Evolutionary conservation across 2,797 vertebrate species (phyloP).

Genomic region (Pangasius krempfi): DNA sequence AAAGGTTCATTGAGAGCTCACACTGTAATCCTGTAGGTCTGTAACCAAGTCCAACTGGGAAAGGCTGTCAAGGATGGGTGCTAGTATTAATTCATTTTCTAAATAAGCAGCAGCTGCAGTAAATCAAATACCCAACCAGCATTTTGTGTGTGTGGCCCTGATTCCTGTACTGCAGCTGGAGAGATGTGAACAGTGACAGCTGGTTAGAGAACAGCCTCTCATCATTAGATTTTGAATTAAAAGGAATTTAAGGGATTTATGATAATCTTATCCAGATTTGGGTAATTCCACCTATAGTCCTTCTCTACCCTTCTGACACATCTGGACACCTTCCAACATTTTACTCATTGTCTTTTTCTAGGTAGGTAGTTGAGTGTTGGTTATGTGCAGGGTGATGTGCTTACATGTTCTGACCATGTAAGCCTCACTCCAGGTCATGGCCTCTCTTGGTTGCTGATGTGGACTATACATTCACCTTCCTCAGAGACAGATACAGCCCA

Average conservation of each 20-base stretch:
- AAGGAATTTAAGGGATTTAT: slow-evolving; percentile 59
- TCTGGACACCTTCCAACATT: slow-evolving; percentile 55
- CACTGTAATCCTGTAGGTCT: slow-evolving; percentile 67
- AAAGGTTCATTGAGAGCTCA: slow-evolving; percentile 70
- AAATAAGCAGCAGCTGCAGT: slow-evolving; percentile 52
- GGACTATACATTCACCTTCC: slow-evolving; percentile 25
- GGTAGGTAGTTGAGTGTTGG: slow-evolving; percentile 47
- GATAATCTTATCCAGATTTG: slow-evolving; percentile 65
- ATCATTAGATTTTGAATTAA: slow-evolving; percentile 64
- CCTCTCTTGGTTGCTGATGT: slow-evolving; percentile 34
- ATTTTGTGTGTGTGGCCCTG: slow-evolving; percentile 36
- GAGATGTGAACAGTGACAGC: slow-evolving; percentile 58
- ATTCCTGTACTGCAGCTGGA: slow-evolving; percentile 55
- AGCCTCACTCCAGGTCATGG: slow-evolving; percentile 41
- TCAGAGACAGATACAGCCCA: slow-evolving; percentile 32
- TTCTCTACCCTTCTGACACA: slow-evolving; percentile 56
- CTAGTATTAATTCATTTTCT: slow-evolving; percentile 57
- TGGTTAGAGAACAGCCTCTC: slow-evolving; percentile 60
- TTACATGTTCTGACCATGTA: slow-evolving; percentile 26
- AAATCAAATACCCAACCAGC: slow-evolving; percentile 44
- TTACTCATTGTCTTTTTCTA: slow-evolving; percentile 54
- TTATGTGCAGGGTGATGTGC: slow-evolving; percentile 23
- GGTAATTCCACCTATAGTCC: slow-evolving; percentile 56
- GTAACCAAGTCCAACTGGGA: slow-evolving; percentile 60
- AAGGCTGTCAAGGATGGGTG: slow-evolving; percentile 59